phyloP scores from a whole-genome alignment of 2,888 invertebrate genomes.

The Hirtodrosophila trivittata region DNA sequence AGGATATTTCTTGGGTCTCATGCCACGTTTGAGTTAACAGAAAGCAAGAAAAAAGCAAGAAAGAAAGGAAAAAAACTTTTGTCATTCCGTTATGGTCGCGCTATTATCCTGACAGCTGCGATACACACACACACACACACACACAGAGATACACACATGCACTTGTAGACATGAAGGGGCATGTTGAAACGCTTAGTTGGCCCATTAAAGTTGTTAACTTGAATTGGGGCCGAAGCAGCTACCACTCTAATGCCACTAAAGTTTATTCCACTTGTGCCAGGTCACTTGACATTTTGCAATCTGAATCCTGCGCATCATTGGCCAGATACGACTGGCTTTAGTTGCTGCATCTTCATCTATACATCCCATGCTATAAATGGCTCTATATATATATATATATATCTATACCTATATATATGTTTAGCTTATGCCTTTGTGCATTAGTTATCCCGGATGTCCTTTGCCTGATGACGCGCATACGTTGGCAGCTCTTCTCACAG shows the following conservation, averaged over 20 bases:
- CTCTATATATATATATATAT: conserved; percentile 11
- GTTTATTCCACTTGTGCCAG: conserved; percentile 27
- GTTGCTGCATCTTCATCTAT: no score
- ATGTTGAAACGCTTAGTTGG: conserved; percentile 39
- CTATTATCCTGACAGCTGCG: conserved; percentile 32
- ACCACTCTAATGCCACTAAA: conserved; percentile 19
- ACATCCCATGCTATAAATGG: no score
- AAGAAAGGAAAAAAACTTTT: conserved; percentile 36
- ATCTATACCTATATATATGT: neutral
- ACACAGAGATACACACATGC: neutral
- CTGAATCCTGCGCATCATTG: no score
- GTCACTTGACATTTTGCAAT: conserved; percentile 33
- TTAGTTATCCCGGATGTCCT: conserved; percentile 66
- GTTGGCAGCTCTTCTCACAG: conserved; percentile 23
- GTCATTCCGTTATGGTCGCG: conserved; percentile 27
- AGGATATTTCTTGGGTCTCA: conserved; percentile 25
- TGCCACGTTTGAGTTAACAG: conserved; percentile 27
- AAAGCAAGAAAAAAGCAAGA: neutral
- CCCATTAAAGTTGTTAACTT: conserved; percentile 64
- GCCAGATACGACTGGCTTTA: no score
- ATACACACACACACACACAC: neutral
- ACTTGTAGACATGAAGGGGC: neutral
- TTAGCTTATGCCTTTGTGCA: conserved; percentile 46
- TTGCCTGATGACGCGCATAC: conserved; percentile 60
- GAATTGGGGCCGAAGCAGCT: conserved; percentile 22